A percentile compares a stretch with the other conserved stretches of the same genome.
Evolutionary conservation across 2,888 invertebrate species (phyloP).

Genomic region (Ischnura elegans): DNA sequence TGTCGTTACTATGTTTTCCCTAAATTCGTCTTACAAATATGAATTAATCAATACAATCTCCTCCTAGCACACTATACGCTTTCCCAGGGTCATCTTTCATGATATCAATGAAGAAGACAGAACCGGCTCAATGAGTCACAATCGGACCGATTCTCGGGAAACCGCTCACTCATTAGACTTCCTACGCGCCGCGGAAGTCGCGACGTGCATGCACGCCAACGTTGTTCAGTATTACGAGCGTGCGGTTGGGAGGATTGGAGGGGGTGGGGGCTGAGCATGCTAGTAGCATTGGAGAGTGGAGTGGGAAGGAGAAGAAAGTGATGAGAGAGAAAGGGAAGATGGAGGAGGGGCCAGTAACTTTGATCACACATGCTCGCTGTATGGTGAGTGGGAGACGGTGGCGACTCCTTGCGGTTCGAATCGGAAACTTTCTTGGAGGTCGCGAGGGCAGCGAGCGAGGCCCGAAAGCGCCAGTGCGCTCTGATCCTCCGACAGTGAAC

Average conservation of each 20-base stretch:
- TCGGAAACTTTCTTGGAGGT: slow-evolving; percentile 38
- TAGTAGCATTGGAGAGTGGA: not conserved
- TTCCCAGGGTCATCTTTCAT: too few relatives aligned
- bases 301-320: not conserved
- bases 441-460: slow-evolving; percentile 27
- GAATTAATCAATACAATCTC: too few relatives aligned
- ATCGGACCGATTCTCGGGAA: not conserved
- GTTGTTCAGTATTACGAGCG: not conserved
- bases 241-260: too few relatives aligned
- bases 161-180: not conserved
- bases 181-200: not conserved
- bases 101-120: too few relatives aligned
- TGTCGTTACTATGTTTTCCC: too few relatives aligned
- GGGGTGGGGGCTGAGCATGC: not conserved
- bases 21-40: too few relatives aligned
- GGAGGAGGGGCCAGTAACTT: too few relatives aligned
- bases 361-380: too few relatives aligned
- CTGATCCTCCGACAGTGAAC: not conserved
- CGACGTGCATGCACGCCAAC: too few relatives aligned
- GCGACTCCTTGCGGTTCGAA: slow-evolving; percentile 35
- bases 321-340: not conserved
- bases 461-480: not conserved
- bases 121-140: not conserved
- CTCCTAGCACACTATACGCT: too few relatives aligned
- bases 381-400: slow-evolving; percentile 27